Base-by-base conservation (phyloP, 1,140 invertebrate species). In the Helicoverpa zea region DNA sequence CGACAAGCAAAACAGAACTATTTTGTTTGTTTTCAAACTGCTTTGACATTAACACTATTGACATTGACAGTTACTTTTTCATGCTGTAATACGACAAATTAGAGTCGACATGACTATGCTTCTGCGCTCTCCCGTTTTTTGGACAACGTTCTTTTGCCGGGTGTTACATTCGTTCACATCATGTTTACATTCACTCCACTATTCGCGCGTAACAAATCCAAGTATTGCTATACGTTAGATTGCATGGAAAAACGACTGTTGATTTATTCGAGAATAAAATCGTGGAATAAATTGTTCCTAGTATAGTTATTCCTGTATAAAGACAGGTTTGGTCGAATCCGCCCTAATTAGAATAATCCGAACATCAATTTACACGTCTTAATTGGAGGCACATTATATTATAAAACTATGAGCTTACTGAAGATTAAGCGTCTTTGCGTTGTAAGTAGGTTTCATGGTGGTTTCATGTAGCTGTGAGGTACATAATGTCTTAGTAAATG, bases 401-500 rank as follows among this genome's bases (percentile, higher is more conserved):
- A 49, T 68, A 49, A 23, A 49, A 51, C 23, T 61, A 75, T 29
- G 59, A 29, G 54, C 30, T 63, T 51, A 72, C 51, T 52, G 18
- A 4, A 63, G 51, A 73, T 73, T 56, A 61, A 73, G 74, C 58
- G 74, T 76, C 35, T 49, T 14, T 5, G 16, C 11, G 18, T 2
- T 18, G 29, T 58, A 9, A 51, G 58, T 63, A 12, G 18, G 43
- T 76, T 76, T 63, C 74, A 23, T 29, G 13, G 51, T n/a, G 63
- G 43, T 76, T 76, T 63, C 74, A 23, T 29, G 13, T 63, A 29
- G 63, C 74, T 63, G 64, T 13, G 58, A 77, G 9, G 49, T 29
- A 72, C 18, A 56, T 13, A 63, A 59, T 47, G 70, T 73, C 49
- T 73, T 35, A 77, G 74, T 63, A 64, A 64, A 77, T 35, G 47